Evolutionary conservation across 1,140 invertebrate species (phyloP).

Genomic region (Amphibalanus amphitrite): DNA sequence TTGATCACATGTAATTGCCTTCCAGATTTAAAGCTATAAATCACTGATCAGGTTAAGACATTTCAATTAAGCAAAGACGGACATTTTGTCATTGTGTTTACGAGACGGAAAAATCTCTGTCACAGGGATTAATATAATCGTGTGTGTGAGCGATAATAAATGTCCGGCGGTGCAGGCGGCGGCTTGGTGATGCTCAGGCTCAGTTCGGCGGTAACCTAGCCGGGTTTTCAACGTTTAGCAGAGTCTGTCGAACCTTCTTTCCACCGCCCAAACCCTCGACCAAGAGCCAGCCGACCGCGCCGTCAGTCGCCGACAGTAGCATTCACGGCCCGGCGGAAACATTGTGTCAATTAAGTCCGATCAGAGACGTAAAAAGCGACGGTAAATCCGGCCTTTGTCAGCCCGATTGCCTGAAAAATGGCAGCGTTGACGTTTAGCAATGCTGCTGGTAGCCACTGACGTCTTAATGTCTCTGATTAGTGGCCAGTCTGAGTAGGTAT

Average conservation of each 20-base stretch:
- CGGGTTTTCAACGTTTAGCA: too few relatives aligned
- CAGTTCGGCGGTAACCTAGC: neutral
- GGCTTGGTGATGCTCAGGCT: neutral
- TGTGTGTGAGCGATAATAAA: neutral
- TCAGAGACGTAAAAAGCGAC: neutral
- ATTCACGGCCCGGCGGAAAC: neutral
- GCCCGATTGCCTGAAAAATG: neutral
- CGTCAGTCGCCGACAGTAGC: neutral
- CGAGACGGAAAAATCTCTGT: neutral
- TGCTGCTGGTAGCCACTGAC: neutral
- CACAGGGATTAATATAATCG: neutral
- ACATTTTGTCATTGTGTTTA: constrained; percentile 2
- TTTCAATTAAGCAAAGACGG: neutral
- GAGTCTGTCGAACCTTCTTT: too few relatives aligned
- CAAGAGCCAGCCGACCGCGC: neutral
- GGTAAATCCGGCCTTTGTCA: neutral
- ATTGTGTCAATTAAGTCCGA: neutral
- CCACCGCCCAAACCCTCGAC: too few relatives aligned
- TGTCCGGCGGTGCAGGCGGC: neutral
- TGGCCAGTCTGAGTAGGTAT: too few relatives aligned
- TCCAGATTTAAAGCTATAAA: neutral
- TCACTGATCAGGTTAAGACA: neutral
- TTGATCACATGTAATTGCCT: neutral
- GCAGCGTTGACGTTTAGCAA: neutral
- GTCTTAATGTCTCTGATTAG: too few relatives aligned